Base-by-base conservation (phyloP, 2,113 vertebrate genomes). In the Chaetorhynchus papuensis region DNA sequence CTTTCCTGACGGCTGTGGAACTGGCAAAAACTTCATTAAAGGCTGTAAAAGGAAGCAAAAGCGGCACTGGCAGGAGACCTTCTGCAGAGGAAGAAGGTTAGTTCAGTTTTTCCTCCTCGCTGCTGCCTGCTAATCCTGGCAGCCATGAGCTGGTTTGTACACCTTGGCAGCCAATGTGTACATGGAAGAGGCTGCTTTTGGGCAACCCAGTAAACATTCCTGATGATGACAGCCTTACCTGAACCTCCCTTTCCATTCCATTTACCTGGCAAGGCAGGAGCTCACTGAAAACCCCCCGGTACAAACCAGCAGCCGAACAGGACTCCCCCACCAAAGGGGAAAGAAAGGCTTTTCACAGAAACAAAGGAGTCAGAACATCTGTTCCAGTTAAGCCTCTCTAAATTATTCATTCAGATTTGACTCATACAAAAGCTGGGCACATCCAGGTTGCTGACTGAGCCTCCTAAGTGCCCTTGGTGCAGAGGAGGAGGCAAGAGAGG, bases 161-260 rank as follows among this genome's bases (percentile, higher is more conserved):
- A 42, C 21, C 31, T 26, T 27, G n/a, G 49, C 50, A 52, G 17
- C 3, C 24, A 4, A 19, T 0, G 21, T 7, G 10, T 1, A 28
- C 10, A 2, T 3, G 19, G 45, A 69, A 57, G 33, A 59, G 47
- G 52, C 35, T 59, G 69, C 68, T 78, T 39, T 7, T 8, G 5
- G 28, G 37, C 80, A 83, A 57, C 35, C 26, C 6, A 56, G 33
- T 1, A 61, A 61, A 44, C 61, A 64, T 5, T 57, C 23, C 54
- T 21, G 14, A 23, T 20, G 31, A 71, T 27, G 24, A 41, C 9
- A 81, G 54, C 17, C 16, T 50, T 1, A 23, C 39, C 3, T 13
- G 18, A 50, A 20, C 27, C 22, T 23, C 31, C 26, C 41, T 74
- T 15, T 47, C 21, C 42, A 41, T 20, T 45, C 18, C 41, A 13